Conservation (phyloP, 2,113 vertebrate species). For the Corvus cornix region DNA sequence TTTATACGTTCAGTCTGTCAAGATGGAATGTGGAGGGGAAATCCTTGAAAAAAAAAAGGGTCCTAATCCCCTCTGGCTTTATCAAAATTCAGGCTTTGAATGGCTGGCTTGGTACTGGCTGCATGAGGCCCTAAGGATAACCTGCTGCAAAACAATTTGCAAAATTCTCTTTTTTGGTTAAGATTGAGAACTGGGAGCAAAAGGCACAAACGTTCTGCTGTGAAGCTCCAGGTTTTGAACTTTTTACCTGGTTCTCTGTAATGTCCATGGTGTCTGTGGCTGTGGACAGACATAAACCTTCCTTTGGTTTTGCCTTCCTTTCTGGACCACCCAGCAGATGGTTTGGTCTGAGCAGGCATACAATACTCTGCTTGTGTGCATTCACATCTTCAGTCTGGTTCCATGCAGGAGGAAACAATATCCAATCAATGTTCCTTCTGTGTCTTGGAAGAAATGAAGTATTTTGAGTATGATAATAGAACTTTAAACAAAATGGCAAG, state of each 20-base stretch:
- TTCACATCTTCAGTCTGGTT: slow-evolving; percentile 6
- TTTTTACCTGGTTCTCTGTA: neutral
- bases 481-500: neutral
- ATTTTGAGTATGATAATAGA: neutral
- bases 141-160: neutral
- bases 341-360: slow-evolving; percentile 29
- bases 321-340: neutral
- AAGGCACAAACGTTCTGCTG: neutral
- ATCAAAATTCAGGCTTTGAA: neutral
- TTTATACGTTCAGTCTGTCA: neutral
- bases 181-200: neutral
- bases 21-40: neutral
- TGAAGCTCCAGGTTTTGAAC: neutral
- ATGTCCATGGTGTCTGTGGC: neutral
- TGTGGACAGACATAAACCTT: neutral
- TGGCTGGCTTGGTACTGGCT: neutral
- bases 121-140: neutral
- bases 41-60: neutral
- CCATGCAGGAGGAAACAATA: slow-evolving; percentile 8
- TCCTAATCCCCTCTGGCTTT: neutral
- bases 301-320: neutral
- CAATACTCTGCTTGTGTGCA: neutral
- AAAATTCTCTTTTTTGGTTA: neutral
- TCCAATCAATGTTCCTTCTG: slow-evolving; percentile 42
- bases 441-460: slow-evolving; percentile 15